These are phyloP conservation scores for Nysson spinosus DNA, from an alignment of 2,888 invertebrate genomes.

Conservation along the genomic window DNA sequence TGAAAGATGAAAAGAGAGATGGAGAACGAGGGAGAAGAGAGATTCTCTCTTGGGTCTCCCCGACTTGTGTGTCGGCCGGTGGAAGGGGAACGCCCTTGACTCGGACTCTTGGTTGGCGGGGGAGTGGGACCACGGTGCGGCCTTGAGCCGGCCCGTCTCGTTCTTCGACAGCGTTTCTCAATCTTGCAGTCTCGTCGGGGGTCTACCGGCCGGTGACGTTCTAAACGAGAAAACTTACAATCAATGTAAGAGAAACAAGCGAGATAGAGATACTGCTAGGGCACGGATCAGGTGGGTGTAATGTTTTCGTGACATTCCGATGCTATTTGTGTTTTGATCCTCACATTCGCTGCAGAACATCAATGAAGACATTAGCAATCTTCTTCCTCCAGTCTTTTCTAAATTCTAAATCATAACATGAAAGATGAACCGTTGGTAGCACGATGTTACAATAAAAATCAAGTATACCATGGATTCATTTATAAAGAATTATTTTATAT, in stretches of 20 bases:
- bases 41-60: conserved; percentile 41
- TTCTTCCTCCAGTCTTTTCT: too few relatives aligned
- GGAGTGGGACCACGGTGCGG: conserved; percentile 73
- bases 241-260: conserved; percentile 15
- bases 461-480: too few relatives aligned
- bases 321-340: conserved; percentile 47
- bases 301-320: conserved; percentile 57
- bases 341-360: conserved; percentile 34
- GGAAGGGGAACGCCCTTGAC: conserved; percentile 73
- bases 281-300: conserved; percentile 52
- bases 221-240: conserved; percentile 38
- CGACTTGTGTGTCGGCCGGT: conserved; percentile 47
- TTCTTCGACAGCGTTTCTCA: conserved; percentile 74
- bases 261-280: conserved; percentile 11
- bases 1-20: conserved; percentile 10
- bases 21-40: conserved; percentile 19
- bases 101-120: conserved; percentile 71
- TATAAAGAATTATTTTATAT: too few relatives aligned
- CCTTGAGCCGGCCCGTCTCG: conserved; percentile 74
- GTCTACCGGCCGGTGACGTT: conserved; percentile 41
- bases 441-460: too few relatives aligned
- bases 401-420: too few relatives aligned
- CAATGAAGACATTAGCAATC: not conserved
- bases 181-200: conserved; percentile 60
- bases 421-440: too few relatives aligned